Conservation (phyloP, 2,797 vertebrate genomes). For the Anniella stebbinsi region DNA sequence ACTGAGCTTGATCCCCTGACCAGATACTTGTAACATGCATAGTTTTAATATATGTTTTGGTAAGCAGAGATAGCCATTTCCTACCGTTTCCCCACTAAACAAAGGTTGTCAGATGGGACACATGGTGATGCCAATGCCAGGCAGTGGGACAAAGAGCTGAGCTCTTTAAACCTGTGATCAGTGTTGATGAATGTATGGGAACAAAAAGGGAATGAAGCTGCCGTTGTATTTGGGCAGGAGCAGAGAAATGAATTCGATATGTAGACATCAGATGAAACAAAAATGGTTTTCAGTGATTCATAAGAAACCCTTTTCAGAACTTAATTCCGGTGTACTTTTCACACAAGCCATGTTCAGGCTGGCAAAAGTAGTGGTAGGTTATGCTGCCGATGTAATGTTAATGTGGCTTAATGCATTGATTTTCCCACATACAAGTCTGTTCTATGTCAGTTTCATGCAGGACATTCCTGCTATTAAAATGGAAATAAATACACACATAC, state of each 20-base stretch:
- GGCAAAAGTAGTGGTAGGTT: not conserved
- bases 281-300: slow-evolving; percentile 44
- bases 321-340: no score
- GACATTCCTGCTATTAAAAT: no score
- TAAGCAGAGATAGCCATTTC: slow-evolving; percentile 62
- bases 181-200: slow-evolving; percentile 44
- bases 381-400: not conserved
- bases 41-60: slow-evolving; percentile 53
- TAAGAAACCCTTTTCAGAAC: slow-evolving; percentile 32
- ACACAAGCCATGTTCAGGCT: not conserved
- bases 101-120: slow-evolving; percentile 42
- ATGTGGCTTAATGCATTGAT: not conserved
- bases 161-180: slow-evolving; percentile 51
- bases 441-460: not conserved
- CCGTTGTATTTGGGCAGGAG: slow-evolving; percentile 54
- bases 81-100: slow-evolving; percentile 16
- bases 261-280: slow-evolving; percentile 60
- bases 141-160: slow-evolving; percentile 55
- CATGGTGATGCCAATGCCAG: slow-evolving; percentile 44
- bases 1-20: no score
- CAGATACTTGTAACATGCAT: no score
- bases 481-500: no score
- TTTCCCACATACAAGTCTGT: not conserved
- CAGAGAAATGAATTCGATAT: slow-evolving; percentile 65
- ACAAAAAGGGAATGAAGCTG: slow-evolving; percentile 57